Percentiles rank a stretch among this genome's conserved stretches.
Conservation (phyloP, 2,113 vertebrate genomes). For the Prinia subflava region DNA sequence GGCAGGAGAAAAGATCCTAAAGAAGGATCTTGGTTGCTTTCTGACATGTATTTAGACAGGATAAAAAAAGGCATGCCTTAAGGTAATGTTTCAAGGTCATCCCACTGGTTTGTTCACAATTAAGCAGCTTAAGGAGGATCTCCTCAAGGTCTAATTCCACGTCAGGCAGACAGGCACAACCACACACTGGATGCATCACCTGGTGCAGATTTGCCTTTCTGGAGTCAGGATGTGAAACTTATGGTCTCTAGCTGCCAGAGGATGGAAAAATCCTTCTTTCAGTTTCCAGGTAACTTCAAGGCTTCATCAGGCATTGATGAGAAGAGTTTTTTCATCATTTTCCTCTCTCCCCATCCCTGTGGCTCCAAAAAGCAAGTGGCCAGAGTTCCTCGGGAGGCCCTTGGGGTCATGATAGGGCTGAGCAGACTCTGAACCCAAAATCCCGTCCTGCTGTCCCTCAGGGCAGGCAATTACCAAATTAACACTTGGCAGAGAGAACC, state of each 20-base stretch:
- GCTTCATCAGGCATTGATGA: background rate
- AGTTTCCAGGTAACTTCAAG: background rate
- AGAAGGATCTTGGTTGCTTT: background rate
- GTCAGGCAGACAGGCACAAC: background rate
- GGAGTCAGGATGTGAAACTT: background rate
- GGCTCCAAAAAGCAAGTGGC: fast-evolving
- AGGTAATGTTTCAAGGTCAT: background rate
- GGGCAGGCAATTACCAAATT: background rate
- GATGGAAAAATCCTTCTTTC: background rate
- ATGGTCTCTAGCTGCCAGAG: background rate
- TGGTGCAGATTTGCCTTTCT: background rate
- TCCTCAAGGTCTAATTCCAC: background rate
- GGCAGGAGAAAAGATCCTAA: background rate
- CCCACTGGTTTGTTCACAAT: background rate
- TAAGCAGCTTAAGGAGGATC: background rate
- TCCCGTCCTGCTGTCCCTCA: background rate
- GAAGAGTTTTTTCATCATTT: background rate
- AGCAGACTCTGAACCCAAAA: background rate
- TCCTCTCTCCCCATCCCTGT: background rate
- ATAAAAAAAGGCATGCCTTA: background rate
- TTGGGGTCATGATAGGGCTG: fast-evolving
- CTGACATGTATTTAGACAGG: background rate
- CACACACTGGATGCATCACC: background rate
- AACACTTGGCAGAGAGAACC: background rate
- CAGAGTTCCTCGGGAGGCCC: background rate